These are phyloP conservation scores for Caenorhabditis japonica DNA, from an alignment of 2,888 invertebrate species.

Conservation along the genomic window DNA sequence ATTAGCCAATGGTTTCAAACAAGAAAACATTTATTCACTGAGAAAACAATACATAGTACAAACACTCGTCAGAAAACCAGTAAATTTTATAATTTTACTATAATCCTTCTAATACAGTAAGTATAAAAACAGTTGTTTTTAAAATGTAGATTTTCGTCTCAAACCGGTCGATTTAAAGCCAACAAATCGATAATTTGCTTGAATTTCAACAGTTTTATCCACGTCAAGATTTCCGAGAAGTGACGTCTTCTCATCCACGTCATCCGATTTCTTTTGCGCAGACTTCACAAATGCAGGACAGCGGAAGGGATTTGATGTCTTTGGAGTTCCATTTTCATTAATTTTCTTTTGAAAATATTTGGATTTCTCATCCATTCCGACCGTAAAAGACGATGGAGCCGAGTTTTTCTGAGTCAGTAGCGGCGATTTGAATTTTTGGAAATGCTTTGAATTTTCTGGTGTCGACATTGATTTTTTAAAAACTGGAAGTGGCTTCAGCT, in stretches of 20 bases:
- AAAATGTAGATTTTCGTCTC: constrained; percentile 27
- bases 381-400: constrained; percentile 7
- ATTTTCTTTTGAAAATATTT: constrained; percentile 15
- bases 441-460: constrained; percentile 11
- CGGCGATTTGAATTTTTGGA: constrained; percentile 32
- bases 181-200: constrained; percentile 31
- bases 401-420: constrained; percentile 15
- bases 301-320: constrained; percentile 43
- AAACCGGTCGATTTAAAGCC: constrained; percentile 41
- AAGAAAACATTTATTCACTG: too few relatives aligned
- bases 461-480: constrained; percentile 28
- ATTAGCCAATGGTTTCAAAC: too few relatives aligned
- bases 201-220: neutral
- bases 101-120: too few relatives aligned
- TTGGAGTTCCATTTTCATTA: constrained; percentile 16
- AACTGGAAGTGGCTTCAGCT: constrained; percentile 8
- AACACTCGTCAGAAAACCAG: too few relatives aligned
- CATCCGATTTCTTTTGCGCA: neutral
- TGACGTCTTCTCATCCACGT: neutral
- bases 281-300: constrained; percentile 41
- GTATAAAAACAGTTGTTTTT: constrained; percentile 1
- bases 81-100: too few relatives aligned
- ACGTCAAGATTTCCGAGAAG: neutral
- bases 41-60: too few relatives aligned
- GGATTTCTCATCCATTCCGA: neutral